Conservation (phyloP, 2,113 vertebrate genomes). For the Elephantulus edwardii region DNA sequence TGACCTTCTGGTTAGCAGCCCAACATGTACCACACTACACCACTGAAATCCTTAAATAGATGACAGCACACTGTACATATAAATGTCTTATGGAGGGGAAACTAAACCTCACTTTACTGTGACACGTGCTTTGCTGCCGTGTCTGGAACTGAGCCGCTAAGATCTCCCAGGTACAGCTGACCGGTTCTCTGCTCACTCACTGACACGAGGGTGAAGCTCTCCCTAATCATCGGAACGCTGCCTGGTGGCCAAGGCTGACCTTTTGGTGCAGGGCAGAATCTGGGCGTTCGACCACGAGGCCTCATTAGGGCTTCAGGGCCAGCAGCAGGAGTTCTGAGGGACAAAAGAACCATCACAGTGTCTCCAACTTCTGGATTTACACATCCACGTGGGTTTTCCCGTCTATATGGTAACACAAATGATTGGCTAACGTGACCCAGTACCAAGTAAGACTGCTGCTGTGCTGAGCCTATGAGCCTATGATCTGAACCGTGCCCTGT, state of each 20-base stretch:
- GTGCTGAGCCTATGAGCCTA: no score
- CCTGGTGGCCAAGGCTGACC: not conserved
- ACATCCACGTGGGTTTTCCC: accelerated
- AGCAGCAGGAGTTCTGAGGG: not conserved
- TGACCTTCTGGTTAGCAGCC: no score
- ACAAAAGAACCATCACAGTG: not conserved
- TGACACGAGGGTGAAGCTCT: not conserved
- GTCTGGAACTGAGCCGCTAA: no score
- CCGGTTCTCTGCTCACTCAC: not conserved
- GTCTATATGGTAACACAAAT: not conserved
- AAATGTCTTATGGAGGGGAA: no score
- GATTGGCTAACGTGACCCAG: not conserved
- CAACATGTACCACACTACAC: no score
- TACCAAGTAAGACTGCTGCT: no score
- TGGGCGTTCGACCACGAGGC: accelerated
- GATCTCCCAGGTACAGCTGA: no score
- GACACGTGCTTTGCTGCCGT: no score
- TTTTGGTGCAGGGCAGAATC: not conserved
- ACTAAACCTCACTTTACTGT: no score
- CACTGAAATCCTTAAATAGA: no score
- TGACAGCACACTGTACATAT: no score
- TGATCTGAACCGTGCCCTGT: no score
- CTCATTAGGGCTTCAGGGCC: accelerated
- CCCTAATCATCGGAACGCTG: not conserved
- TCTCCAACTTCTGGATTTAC: not conserved